phyloP scores from a whole-genome alignment of 2,888 invertebrate species.

The Steromphala cineraria region DNA sequence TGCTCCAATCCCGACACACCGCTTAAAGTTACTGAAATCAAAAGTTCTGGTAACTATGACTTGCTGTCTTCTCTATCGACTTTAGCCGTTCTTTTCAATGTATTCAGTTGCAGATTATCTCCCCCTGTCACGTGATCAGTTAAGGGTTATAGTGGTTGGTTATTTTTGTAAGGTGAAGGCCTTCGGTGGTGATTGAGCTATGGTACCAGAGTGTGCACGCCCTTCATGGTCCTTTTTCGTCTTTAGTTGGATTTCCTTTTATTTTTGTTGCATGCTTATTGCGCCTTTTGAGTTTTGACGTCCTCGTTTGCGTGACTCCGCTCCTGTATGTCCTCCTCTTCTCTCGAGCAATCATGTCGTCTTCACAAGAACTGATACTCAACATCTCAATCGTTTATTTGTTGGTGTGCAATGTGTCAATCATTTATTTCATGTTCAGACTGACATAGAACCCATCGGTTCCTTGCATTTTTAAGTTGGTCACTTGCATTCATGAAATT shows the following conservation, averaged over 20 bases:
- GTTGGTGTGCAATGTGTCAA: too few species aligned
- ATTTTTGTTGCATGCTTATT: not conserved
- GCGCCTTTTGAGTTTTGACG: not conserved
- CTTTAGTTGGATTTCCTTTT: not conserved
- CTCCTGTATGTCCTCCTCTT: not conserved
- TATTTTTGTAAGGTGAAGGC: not conserved
- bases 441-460: too few species aligned
- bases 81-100: slow-evolving; percentile 20
- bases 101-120: slow-evolving; percentile 15
- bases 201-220: not conserved
- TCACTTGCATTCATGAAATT: too few species aligned
- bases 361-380: slow-evolving; percentile 3
- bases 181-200: not conserved
- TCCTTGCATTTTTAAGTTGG: too few species aligned
- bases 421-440: too few species aligned
- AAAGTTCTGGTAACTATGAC: slow-evolving; percentile 58
- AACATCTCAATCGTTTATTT: not conserved
- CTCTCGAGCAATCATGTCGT: not conserved
- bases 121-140: slow-evolving; percentile 18
- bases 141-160: slow-evolving; percentile 9
- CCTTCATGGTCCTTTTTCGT: too few species aligned
- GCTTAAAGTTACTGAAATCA: slow-evolving; percentile 65
- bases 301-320: not conserved
- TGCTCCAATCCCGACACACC: slow-evolving; percentile 65
- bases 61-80: slow-evolving; percentile 6